Evolutionary conservation across 1,140 invertebrate species (phyloP).

Genomic region (Apis laboriosa): DNA sequence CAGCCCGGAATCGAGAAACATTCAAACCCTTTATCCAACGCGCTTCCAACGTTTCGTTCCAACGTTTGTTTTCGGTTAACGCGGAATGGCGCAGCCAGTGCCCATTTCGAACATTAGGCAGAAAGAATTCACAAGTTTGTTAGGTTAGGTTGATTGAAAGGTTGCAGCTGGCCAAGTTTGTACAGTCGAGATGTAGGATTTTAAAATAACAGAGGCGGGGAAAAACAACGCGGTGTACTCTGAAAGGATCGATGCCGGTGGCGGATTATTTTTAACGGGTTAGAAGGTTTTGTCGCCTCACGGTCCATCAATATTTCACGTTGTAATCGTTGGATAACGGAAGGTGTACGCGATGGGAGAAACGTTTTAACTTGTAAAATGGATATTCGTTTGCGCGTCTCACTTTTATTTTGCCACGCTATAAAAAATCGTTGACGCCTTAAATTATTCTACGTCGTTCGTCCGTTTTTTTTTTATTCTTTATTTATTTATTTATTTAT

Average conservation of each 20-base stretch:
- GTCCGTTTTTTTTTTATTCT: neutral
- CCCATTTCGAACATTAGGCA: neutral
- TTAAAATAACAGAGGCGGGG: neutral
- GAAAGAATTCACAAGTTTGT: too few relatives aligned
- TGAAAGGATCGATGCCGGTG: neutral
- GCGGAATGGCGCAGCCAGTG: too few relatives aligned
- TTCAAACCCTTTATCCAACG: too few relatives aligned
- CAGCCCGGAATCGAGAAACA: neutral
- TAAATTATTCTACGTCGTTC: neutral
- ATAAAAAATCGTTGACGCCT: too few relatives aligned
- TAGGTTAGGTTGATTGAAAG: too few relatives aligned
- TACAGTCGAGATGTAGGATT: neutral
- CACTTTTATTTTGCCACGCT: neutral
- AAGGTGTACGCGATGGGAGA: neutral
- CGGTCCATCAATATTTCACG: constrained; percentile 9
- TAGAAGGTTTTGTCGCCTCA: neutral
- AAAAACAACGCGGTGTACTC: neutral
- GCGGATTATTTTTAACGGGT: constrained; percentile 15
- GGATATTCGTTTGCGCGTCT: neutral
- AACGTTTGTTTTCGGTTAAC: neutral
- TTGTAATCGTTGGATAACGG: constrained; percentile 1
- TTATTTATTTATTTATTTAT: too few relatives aligned
- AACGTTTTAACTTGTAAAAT: neutral
- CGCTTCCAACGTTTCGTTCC: neutral
- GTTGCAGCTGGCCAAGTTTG: too few relatives aligned